Conservation (phyloP, 2,888 invertebrate species). For the Buathra laborator region DNA sequence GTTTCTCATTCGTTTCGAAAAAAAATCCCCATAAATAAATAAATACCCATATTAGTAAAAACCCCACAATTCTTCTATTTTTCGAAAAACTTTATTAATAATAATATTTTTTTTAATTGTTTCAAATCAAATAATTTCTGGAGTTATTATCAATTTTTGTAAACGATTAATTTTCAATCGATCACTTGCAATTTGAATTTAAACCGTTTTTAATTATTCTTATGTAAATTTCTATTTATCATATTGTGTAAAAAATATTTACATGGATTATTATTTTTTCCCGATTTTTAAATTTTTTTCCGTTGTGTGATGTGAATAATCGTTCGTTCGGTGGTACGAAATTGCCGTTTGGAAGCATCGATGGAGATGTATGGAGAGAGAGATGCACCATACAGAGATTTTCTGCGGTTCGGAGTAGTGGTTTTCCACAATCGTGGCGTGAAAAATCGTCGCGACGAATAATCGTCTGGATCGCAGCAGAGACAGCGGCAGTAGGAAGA, state of each 20-base stretch:
- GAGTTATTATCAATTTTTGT: not conserved
- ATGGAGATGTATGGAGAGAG: slow-evolving; percentile 30
- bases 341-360: slow-evolving; percentile 38
- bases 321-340: slow-evolving; percentile 20
- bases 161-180: no score
- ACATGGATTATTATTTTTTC: not conserved
- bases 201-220: no score
- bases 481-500: slow-evolving; percentile 25
- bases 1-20: not conserved
- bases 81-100: no score
- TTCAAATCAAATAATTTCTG: not conserved
- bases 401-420: slow-evolving; percentile 40
- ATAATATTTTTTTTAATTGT: no score
- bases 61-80: no score
- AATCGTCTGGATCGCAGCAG: slow-evolving; percentile 48
- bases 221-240: not conserved
- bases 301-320: slow-evolving; percentile 14
- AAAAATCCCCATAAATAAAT: not conserved
- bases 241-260: not conserved
- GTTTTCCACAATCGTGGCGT: slow-evolving; percentile 47
- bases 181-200: no score
- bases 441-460: slow-evolving; percentile 50
- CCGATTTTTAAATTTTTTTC: not conserved
- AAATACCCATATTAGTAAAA: no score
- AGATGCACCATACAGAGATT: slow-evolving; percentile 38